A percentile compares a stretch with the other conserved stretches of the same genome.
phyloP scores from a whole-genome alignment of 2,888 invertebrate genomes.

The Drosophila setosimentum region DNA sequence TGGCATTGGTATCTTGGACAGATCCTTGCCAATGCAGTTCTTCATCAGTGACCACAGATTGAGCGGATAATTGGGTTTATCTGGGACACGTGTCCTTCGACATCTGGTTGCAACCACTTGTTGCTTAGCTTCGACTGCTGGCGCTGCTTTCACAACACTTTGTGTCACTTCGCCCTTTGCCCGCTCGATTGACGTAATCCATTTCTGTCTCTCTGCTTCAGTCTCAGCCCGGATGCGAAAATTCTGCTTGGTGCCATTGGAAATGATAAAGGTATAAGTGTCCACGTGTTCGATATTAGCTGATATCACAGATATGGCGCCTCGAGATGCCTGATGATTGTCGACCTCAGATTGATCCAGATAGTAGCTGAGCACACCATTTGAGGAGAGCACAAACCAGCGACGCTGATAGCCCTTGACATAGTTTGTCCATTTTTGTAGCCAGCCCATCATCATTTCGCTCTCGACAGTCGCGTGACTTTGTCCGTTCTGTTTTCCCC shows the following conservation, averaged over 20 bases:
- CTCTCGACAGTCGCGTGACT: constrained; percentile 12
- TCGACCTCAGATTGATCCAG: constrained; percentile 99
- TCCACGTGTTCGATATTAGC: constrained; percentile 97
- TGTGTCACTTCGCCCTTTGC: constrained; percentile 93
- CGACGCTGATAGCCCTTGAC: constrained; percentile 99
- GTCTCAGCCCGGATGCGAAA: constrained; percentile 94
- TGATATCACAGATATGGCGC: constrained; percentile 97
- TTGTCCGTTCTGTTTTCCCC: not conserved
- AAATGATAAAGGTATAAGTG: constrained; percentile 97
- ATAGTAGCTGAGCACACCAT: constrained; percentile 93
- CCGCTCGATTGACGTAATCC: constrained; percentile 98
- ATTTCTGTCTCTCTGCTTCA: constrained; percentile 98
- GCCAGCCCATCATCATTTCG: constrained; percentile 90
- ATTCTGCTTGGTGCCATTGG: constrained; percentile 98
- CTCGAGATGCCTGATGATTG: constrained; percentile 91
- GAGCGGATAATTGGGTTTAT: constrained; percentile 97
- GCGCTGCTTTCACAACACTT: constrained; percentile 87
- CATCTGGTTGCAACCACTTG: constrained; percentile 51
- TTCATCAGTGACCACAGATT: constrained; percentile 99
- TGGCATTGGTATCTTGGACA: constrained; percentile 99
- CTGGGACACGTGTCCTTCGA: constrained; percentile 93
- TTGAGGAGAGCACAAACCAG: constrained; percentile 98
- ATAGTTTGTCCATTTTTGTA: constrained; percentile 99
- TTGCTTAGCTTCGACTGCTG: not conserved
- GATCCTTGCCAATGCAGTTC: constrained; percentile 99